Evolutionary conservation across 2,113 vertebrate species (phyloP).

Genomic region (Vulpes lagopus): DNA sequence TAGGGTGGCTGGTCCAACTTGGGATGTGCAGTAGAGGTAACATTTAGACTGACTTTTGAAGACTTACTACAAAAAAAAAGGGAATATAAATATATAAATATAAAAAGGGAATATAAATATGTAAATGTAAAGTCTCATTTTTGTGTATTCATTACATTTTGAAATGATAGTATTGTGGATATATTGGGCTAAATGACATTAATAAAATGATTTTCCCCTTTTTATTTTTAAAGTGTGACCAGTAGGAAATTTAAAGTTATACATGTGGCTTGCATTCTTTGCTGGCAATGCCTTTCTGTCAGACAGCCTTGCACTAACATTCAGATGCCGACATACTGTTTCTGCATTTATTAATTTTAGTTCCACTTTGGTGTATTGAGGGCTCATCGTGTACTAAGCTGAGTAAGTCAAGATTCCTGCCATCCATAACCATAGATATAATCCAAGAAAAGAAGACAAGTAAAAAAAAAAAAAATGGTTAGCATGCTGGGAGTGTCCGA

Average conservation of each 20-base stretch:
- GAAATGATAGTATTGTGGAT: conserved; percentile 37
- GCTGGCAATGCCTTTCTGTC: not conserved
- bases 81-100: not conserved
- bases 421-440: not conserved
- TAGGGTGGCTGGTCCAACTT: not conserved
- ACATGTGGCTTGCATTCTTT: not conserved
- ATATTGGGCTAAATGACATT: conserved; percentile 4
- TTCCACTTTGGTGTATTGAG: not conserved
- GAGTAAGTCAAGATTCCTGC: not conserved
- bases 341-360: not conserved
- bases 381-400: not conserved
- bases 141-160: not conserved
- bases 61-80: not conserved
- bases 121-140: not conserved
- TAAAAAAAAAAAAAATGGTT: not conserved
- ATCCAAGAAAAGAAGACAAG: not conserved
- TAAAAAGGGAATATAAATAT: not conserved
- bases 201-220: not conserved
- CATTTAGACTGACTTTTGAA: not conserved
- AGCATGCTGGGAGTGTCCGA: not conserved
- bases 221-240: not conserved
- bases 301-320: not conserved
- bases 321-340: not conserved
- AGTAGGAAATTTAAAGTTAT: conserved; percentile 17
- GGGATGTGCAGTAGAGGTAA: not conserved